These are phyloP conservation scores for Rhogogaster chlorosoma DNA, from an alignment of 2,888 invertebrate genomes.

Conservation along the genomic window DNA sequence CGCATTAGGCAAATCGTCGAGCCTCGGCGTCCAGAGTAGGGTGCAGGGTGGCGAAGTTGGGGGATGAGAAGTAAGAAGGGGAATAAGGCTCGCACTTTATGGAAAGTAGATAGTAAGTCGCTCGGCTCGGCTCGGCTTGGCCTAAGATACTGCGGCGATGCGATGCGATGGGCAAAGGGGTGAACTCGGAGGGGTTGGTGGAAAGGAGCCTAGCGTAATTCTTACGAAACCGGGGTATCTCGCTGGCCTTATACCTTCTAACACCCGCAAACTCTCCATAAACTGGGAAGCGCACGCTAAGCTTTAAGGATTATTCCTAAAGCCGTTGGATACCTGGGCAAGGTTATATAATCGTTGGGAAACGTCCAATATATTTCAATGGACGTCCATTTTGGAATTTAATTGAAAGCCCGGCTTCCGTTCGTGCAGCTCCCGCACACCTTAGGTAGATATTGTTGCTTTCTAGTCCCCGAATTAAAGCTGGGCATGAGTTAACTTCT, in stretches of 20 bases:
- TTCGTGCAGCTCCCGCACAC: neutral
- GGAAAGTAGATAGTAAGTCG: constrained; percentile 50
- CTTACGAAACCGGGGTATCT: constrained; percentile 45
- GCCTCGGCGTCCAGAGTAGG: neutral
- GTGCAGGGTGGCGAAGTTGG: constrained; percentile 11
- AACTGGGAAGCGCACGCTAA: constrained; percentile 63
- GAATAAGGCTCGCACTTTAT: constrained; percentile 60
- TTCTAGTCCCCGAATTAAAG: neutral
- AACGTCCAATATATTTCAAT: constrained; percentile 51
- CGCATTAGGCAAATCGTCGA: constrained; percentile 46
- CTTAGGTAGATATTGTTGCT: neutral
- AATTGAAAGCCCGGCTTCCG: constrained; percentile 37
- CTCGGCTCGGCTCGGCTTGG: constrained; percentile 29
- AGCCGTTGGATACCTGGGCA: constrained; percentile 46
- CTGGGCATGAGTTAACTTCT: neutral
- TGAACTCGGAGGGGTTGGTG: constrained; percentile 1
- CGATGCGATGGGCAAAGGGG: constrained; percentile 20
- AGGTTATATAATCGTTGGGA: constrained; percentile 50
- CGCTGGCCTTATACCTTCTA: constrained; percentile 47
- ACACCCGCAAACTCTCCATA: constrained; percentile 64
- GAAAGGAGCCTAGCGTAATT: constrained; percentile 34
- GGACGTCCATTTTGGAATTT: constrained; percentile 49
- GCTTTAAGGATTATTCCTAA: constrained; percentile 63
- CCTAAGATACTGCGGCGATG: constrained; percentile 37
- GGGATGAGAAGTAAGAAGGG: constrained; percentile 47